Evolutionary conservation across 2,113 vertebrate genomes (phyloP).

Genomic region (Chaenogobius annularis): DNA sequence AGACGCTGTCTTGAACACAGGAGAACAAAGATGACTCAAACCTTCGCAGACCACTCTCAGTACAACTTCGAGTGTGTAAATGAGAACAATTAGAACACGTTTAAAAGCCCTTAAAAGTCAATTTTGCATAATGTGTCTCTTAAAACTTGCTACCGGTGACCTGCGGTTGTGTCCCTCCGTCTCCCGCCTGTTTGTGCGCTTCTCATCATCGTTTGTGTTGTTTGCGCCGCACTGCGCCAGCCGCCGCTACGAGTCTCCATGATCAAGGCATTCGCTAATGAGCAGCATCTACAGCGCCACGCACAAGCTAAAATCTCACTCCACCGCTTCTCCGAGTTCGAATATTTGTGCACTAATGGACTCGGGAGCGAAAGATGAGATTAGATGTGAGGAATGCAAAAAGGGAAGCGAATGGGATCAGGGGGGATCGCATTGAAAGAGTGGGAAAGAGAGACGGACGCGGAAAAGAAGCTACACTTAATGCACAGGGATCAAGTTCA

Average conservation of each 20-base stretch:
- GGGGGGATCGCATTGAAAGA: slow-evolving; percentile 39
- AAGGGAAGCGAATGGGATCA: slow-evolving; percentile 30
- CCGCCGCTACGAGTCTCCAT: slow-evolving; percentile 11
- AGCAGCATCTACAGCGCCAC: slow-evolving; percentile 1
- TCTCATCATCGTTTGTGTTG: slow-evolving; percentile 4
- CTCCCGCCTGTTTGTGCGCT: slow-evolving; percentile 1
- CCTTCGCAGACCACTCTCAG: too few species aligned
- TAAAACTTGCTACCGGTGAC: slow-evolving; percentile 1
- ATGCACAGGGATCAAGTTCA: slow-evolving; percentile 49
- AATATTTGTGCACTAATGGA: background rate
- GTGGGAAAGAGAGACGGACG: slow-evolving; percentile 30
- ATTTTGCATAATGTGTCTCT: too few species aligned
- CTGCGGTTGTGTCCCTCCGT: slow-evolving; percentile 27
- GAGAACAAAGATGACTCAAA: too few species aligned
- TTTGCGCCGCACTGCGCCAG: slow-evolving; percentile 2
- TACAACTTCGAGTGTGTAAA: too few species aligned
- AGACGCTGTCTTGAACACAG: too few species aligned
- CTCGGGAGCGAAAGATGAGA: background rate
- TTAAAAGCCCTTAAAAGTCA: too few species aligned
- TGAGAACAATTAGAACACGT: too few species aligned
- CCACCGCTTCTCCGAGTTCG: background rate
- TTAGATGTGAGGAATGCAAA: slow-evolving; percentile 24
- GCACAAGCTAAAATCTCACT: background rate
- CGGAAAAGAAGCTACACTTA: slow-evolving; percentile 19
- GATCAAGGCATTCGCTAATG: slow-evolving; percentile 30